Evolutionary conservation across 2,888 invertebrate genomes (phyloP), one percentile per base, ranked within the genome.

Genomic region (Epinotia ramella): DNA sequence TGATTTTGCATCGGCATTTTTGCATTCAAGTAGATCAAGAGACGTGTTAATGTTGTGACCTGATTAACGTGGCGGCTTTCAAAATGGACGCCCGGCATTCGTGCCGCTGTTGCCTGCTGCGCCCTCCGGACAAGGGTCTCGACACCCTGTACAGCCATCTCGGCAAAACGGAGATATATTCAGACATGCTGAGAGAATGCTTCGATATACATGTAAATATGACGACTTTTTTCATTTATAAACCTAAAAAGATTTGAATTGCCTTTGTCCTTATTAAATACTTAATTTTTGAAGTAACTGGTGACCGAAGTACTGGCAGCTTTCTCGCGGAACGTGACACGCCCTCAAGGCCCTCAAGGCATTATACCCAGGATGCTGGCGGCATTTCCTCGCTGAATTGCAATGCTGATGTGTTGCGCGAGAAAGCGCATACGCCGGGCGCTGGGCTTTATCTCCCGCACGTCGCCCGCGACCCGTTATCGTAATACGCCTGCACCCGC

Each of bases 131-230:
- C 74, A 92, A 91, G 77, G 84, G 89, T 60, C 76, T 93, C 12
- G 90, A 88, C 72, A 79, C 86, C 0, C 73, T 84, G 6, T 91
- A 92, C 78, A 85, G 82, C 57, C 82, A 82, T 69, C 82, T 89
- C 1, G 91, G 87, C n/a, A 87, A 87, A 78, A 80, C 86, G 0
- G 93, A 93, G 87, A 80, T 91, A 64, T 93, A 90, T 77, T 86
- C 86, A 46, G 91, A 92, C 79, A 91, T 93, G 90, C 77, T 93
- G 40, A 91, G 89, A 79, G 91, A 93, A 81, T 93, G 93, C 86
- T 93, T 92, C 77, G 90, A 91, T 83, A 90, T 93, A 78, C 84
- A 89, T 78, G 93, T 93, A 90, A 89, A 80, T 83, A 80, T 28
- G 44, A 12, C 40, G 40, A 40, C 7, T n/a, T n/a, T n/a, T n/a